A percentile compares a stretch with the other conserved stretches of the same genome.
phyloP scores from a whole-genome alignment of 1,140 invertebrate genomes.

The Drosophila arawakana region DNA sequence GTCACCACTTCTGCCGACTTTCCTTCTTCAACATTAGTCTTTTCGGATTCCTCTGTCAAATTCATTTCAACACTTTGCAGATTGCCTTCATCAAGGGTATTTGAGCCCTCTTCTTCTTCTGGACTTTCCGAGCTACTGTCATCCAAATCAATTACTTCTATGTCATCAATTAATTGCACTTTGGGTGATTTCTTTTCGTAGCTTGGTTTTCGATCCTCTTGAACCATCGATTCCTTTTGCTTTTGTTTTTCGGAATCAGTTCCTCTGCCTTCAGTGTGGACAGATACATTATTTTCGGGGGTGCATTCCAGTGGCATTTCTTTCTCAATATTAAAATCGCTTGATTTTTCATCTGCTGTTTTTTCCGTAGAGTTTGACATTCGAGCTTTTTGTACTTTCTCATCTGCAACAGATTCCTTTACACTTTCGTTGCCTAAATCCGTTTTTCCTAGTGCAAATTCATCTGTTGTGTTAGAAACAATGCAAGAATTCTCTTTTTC shows the following conservation, averaged over 20 bases:
- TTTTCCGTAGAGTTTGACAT: neutral
- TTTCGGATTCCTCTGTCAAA: neutral
- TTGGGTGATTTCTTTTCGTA: neutral
- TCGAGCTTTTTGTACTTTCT: neutral
- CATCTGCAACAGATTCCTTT: neutral
- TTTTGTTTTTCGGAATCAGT: neutral
- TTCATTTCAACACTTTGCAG: neutral
- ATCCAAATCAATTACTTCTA: neutral
- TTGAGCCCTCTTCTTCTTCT: too few species aligned
- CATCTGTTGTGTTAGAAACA: neutral
- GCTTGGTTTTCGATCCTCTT: too few species aligned
- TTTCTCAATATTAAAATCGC: neutral
- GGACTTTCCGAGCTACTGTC: too few species aligned
- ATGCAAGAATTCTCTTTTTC: too few species aligned
- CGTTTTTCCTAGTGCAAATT: neutral
- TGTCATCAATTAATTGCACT: neutral
- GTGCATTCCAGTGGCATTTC: neutral
- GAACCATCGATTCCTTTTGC: neutral
- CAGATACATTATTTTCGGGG: neutral
- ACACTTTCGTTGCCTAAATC: neutral
- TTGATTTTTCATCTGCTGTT: neutral
- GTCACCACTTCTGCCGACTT: neutral
- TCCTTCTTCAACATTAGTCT: neutral
- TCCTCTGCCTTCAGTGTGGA: neutral
- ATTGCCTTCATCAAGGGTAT: too few species aligned